A percentile compares a stretch with the other conserved stretches of the same genome.
Evolutionary conservation across 2,888 invertebrate genomes (phyloP).

Genomic region (Hecatera dysodea): DNA sequence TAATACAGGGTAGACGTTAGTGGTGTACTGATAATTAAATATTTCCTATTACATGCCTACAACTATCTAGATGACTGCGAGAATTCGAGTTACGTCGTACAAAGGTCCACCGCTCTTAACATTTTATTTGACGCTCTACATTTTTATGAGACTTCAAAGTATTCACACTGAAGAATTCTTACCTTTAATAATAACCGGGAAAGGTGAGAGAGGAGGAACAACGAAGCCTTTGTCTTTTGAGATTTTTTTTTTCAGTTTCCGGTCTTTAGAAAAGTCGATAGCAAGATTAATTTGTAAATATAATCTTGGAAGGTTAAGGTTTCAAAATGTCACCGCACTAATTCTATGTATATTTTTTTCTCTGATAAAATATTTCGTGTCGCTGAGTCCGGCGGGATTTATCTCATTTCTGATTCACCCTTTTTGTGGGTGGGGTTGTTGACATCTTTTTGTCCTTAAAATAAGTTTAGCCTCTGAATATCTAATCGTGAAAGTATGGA

Average conservation of each 20-base stretch:
- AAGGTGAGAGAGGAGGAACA: slow-evolving; percentile 60
- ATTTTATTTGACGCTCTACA: slow-evolving; percentile 64
- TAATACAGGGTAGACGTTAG: not conserved
- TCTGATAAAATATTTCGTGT: slow-evolving; percentile 45
- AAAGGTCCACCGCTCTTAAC: slow-evolving; percentile 54
- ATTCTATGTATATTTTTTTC: slow-evolving; percentile 45
- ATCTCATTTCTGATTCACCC: slow-evolving; percentile 65
- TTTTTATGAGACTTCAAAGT: slow-evolving; percentile 71
- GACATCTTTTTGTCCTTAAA: slow-evolving; percentile 63
- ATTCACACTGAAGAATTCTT: slow-evolving; percentile 65
- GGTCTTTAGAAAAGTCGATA: slow-evolving; percentile 42
- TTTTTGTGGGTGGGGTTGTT: slow-evolving; percentile 57
- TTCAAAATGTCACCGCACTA: slow-evolving; percentile 35
- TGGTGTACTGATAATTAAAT: not conserved
- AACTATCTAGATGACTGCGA: slow-evolving; percentile 22
- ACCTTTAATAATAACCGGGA: slow-evolving; percentile 67
- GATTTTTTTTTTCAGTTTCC: slow-evolving; percentile 50
- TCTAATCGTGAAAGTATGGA: slow-evolving; percentile 46
- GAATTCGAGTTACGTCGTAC: slow-evolving; percentile 33
- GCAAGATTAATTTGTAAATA: slow-evolving; percentile 54
- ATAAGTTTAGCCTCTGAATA: slow-evolving; percentile 60
- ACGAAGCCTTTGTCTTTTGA: slow-evolving; percentile 56
- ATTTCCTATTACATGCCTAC: slow-evolving; percentile 8
- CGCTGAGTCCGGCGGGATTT: slow-evolving; percentile 51
- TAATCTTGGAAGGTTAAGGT: slow-evolving; percentile 55